These are phyloP conservation scores for Drosophila borborema DNA, from an alignment of 2,888 invertebrate genomes.

Conservation along the genomic window DNA sequence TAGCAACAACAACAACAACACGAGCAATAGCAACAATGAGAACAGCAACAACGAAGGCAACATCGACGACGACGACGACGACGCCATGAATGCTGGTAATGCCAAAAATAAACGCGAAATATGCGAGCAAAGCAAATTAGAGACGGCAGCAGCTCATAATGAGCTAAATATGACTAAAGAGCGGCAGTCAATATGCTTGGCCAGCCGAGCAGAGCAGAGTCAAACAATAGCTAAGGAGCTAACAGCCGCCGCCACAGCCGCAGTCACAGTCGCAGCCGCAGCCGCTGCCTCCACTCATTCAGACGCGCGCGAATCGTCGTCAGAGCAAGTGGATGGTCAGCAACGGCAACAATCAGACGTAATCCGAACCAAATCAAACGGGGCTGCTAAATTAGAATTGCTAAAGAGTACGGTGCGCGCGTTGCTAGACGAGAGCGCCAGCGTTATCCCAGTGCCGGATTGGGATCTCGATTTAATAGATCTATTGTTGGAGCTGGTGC, in stretches of 20 bases:
- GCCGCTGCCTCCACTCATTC: slow-evolving; percentile 47
- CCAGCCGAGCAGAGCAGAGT: slow-evolving; percentile 55
- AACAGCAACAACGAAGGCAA: slow-evolving; percentile 24
- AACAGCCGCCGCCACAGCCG: slow-evolving; percentile 1
- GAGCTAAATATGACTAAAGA: slow-evolving; percentile 77
- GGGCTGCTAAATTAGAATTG: slow-evolving; percentile 60
- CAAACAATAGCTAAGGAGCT: slow-evolving; percentile 54
- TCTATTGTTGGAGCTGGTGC: slow-evolving; percentile 60
- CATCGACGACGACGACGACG: slow-evolving; percentile 51
- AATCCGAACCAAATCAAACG: slow-evolving; percentile 34
- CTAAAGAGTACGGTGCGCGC: slow-evolving; percentile 61
- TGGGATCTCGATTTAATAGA: slow-evolving; percentile 61
- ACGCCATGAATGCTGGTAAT: slow-evolving; percentile 65
- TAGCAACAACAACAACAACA: not conserved
- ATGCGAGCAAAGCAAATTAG: slow-evolving; percentile 74
- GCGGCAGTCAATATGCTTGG: slow-evolving; percentile 70
- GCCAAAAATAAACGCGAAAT: slow-evolving; percentile 77
- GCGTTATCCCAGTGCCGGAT: slow-evolving; percentile 15
- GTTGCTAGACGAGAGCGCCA: slow-evolving; percentile 42
- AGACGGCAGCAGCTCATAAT: slow-evolving; percentile 60
- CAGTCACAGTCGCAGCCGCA: slow-evolving; percentile 9
- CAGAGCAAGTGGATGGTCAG: slow-evolving; percentile 77
- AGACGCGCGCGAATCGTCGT: slow-evolving; percentile 83
- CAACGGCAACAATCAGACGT: slow-evolving; percentile 46
- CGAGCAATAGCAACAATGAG: slow-evolving; percentile 4